Conservation (phyloP, 2,888 invertebrate species). For the Lissocephala sabroskyi region DNA sequence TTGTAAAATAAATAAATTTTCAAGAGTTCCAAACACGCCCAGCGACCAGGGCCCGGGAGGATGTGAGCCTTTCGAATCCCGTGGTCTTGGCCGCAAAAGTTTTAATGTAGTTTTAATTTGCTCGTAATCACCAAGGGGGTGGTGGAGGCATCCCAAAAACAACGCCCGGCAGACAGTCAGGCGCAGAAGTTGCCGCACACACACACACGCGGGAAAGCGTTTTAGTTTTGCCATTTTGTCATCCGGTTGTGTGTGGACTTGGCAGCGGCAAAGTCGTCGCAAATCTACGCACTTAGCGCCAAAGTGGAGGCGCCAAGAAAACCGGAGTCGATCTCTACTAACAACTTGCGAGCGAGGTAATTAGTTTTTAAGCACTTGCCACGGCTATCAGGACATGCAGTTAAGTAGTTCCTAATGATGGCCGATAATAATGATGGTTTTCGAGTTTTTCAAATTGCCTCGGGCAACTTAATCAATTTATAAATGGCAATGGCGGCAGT, state of each 20-base stretch:
- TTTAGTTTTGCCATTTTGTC: background rate
- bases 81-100: constrained; percentile 29
- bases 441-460: constrained; percentile 45
- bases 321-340: constrained; percentile 12
- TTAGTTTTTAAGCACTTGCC: constrained; percentile 55
- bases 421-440: constrained; percentile 45
- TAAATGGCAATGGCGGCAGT: no score
- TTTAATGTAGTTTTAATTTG: constrained; percentile 66
- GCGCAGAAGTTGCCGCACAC: constrained; percentile 17
- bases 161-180: constrained; percentile 2
- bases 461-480: constrained; percentile 14
- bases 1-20: no score
- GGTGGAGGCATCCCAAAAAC: constrained; percentile 23
- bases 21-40: no score
- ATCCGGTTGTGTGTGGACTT: constrained; percentile 9
- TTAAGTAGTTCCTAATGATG: constrained; percentile 57
- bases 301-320: constrained; percentile 2
- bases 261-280: constrained; percentile 21
- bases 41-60: no score
- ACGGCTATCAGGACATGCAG: constrained; percentile 57
- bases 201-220: background rate
- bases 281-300: constrained; percentile 34
- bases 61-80: background rate
- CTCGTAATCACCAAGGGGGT: constrained; percentile 50
- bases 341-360: constrained; percentile 52